Evolutionary conservation across 1,140 invertebrate species (phyloP), one percentile per base, ranked within the genome.

Genomic region (Cydia pomonella): DNA sequence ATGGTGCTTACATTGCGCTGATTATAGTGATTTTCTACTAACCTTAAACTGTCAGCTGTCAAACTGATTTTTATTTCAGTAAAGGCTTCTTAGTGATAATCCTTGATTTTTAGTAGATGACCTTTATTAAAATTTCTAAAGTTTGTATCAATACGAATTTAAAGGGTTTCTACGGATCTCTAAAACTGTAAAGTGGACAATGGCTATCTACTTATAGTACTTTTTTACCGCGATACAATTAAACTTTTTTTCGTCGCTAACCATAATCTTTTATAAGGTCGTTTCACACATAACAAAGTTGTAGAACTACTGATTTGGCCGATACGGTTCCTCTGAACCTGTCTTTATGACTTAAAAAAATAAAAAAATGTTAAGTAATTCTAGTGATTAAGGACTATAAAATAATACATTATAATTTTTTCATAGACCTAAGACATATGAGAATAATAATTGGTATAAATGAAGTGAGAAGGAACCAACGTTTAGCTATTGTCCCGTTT

Each of bases 211-310:
- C 41, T 16, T 44, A 44, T 44, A n/a, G 29, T 33, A 33, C 29
- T 2, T 33, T 2, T 33, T 3, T 44, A 44, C 29, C 4, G 18
- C 18, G 27, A 21, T 33, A 69, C 7, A 33, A 33, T 69, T 33
- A 69, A 33, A 18, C 16, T 69, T 69, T 69, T 50, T 69, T 69
- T 69, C n/a, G 29, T 69, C 29, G 27, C 41, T 69, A 33, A 69
- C 64, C 64, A 33, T 69, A 69, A 69, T 41, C 29, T 69, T 69
- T 69, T 69, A 69, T 41, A 41, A 18, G 64, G 64, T 69, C 33
- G 64, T 5, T 69, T 18, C 33, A 69, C 64, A 18, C 29, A 21
- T 33, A 33, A 69, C 27, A 69, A 69, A 33, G 63, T 66, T 29
- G 63, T 66, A 33, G 23, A n/a, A 13, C 27, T 29, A 27, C 25